Base-by-base conservation (phyloP, 2,113 vertebrate genomes). In the Geococcyx californianus region DNA sequence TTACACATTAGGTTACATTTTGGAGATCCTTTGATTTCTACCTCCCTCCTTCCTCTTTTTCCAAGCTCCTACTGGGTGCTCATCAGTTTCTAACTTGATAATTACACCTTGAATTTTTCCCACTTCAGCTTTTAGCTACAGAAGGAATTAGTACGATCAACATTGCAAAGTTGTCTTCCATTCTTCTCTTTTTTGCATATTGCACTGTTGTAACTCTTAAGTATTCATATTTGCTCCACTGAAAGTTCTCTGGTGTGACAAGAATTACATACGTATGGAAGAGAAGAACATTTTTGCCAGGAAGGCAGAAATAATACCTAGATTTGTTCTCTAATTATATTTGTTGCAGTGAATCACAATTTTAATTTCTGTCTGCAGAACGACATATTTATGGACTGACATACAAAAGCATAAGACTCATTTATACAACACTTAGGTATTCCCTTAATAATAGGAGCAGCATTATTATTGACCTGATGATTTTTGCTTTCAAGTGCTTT, bases 401-500 rank as follows among this genome's bases (percentile, higher is more conserved):
- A 70, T 89, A 73, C 26, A 96, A 90, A 94, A 15, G 26, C 72
- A 25, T 82, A 89, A 92, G n/a, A 68, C 45, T 93, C 64, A 80
- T 68, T 96, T 96, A 84, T 89, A 82, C 81, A 91, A 63, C 58
- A 88, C 10, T 96, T 95, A 83, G 13, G 16, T 52, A 95, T 95
- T 93, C 47, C 67, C 89, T 94, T 49, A 93, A 56, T 94, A 92
- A 36, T 86, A 63, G 45, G 42, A 96, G 77, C 34, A 69, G 55
- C 52, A 49, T 84, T 91, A 93, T 96, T 96, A 91, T 91, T 91
- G 92, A 85, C 87, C 90, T 91, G 85, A 93, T 78, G 40, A 87
- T 75, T 92, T 95, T 95, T 92, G 17, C 51, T 89, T 94, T 95
- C 86, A 90, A 93, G 76, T 40, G 66, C 89, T 95, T 97, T 93